Evolutionary conservation across 2,888 invertebrate species (phyloP).

Genomic region (Meandrusa payeni): DNA sequence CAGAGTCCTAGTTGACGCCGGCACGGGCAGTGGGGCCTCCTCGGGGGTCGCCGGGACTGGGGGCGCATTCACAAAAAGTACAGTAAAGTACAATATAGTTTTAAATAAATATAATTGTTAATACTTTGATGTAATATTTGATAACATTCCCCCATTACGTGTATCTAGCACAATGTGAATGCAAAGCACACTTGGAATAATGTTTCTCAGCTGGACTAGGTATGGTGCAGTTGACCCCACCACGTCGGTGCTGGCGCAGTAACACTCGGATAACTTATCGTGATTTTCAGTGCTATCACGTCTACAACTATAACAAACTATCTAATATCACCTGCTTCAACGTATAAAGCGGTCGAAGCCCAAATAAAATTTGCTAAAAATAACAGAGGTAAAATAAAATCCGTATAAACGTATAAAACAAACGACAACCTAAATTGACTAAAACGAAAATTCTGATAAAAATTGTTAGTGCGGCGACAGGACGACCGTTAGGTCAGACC

Average conservation of each 20-base stretch:
- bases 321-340: constrained; percentile 71
- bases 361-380: constrained; percentile 73
- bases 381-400: constrained; percentile 72
- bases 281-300: constrained; percentile 1
- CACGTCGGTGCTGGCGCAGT: too few species aligned
- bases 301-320: constrained; percentile 54
- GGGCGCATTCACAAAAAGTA: too few species aligned
- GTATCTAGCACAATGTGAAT: too few species aligned
- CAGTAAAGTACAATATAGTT: too few species aligned
- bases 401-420: constrained; percentile 65
- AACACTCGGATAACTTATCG: too few species aligned
- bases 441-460: constrained; percentile 46
- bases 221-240: too few species aligned
- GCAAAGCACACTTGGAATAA: too few species aligned
- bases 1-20: background rate
- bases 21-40: background rate
- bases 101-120: too few species aligned
- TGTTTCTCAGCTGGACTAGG: too few species aligned
- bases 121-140: too few species aligned
- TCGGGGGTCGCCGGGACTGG: background rate
- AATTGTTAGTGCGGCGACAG: constrained; percentile 28
- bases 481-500: too few species aligned
- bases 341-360: constrained; percentile 49
- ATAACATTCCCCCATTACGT: too few species aligned
- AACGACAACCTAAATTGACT: constrained; percentile 58